Percentiles rank a stretch among this genome's conserved stretches.
These are phyloP conservation scores for Xestoiulus laeticollis DNA, from an alignment of 2,888 invertebrate species.

Conservation along the genomic window DNA sequence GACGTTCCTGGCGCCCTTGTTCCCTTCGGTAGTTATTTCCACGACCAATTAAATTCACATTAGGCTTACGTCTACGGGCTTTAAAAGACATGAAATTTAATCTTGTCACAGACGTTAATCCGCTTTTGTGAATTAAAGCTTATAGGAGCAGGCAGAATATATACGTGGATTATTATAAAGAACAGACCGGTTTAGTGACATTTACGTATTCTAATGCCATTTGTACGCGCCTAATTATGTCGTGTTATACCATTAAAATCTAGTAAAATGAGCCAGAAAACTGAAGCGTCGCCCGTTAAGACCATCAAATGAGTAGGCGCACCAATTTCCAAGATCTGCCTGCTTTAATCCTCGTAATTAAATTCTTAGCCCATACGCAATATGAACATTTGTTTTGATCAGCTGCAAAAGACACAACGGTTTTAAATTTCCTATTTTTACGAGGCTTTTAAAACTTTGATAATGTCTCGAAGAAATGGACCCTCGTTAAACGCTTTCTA, in stretches of 20 bases:
- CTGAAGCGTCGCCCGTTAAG: slow-evolving; percentile 14
- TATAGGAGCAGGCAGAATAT: not conserved
- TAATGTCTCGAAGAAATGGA: slow-evolving; percentile 36
- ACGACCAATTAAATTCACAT: slow-evolving; percentile 27
- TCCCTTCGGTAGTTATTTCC: not conserved
- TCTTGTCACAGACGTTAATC: slow-evolving; percentile 35
- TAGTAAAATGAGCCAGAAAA: slow-evolving; percentile 23
- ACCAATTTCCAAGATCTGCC: slow-evolving; percentile 20
- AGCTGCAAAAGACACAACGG: slow-evolving; percentile 42
- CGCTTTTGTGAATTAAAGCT: slow-evolving; percentile 6
- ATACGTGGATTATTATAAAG: not conserved
- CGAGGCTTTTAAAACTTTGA: slow-evolving; percentile 41
- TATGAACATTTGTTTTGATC: slow-evolving; percentile 47
- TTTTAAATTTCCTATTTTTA: slow-evolving; percentile 24
- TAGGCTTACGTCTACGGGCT: not conserved
- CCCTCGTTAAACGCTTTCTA: slow-evolving; percentile 40
- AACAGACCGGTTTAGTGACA: slow-evolving; percentile 30
- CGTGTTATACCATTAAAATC: slow-evolving; percentile 36
- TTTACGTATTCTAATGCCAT: slow-evolving; percentile 28
- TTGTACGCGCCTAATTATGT: slow-evolving; percentile 43
- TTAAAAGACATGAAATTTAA: slow-evolving; percentile 31
- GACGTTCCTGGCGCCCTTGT: not conserved
- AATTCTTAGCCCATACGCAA: slow-evolving; percentile 31
- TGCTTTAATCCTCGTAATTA: slow-evolving; percentile 43
- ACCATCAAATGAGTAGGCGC: not conserved